These are phyloP conservation scores for Ramazzottius varieornatus DNA, from an alignment of 2,888 invertebrate species.

Conservation along the genomic window DNA sequence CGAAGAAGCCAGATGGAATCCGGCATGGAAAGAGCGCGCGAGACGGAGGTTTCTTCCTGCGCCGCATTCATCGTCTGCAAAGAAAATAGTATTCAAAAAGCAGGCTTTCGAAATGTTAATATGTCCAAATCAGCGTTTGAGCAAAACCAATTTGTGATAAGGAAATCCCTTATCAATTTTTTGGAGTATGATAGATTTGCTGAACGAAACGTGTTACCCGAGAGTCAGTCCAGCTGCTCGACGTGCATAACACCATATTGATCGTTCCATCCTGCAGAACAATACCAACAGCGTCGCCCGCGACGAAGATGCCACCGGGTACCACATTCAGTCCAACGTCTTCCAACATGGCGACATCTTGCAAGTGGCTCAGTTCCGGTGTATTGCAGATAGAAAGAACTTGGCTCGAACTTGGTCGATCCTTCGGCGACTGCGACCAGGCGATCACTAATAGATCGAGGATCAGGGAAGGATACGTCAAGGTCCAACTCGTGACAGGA, in stretches of 20 bases:
- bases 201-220: too few relatives aligned
- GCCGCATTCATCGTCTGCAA: too few relatives aligned
- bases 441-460: constrained; percentile 82
- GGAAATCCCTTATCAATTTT: background rate
- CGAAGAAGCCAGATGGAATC: background rate
- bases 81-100: too few relatives aligned
- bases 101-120: too few relatives aligned
- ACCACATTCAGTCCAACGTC: constrained; percentile 49
- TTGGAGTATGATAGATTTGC: too few relatives aligned
- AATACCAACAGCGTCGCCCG: constrained; percentile 66
- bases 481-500: constrained; percentile 35
- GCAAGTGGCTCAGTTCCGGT: constrained; percentile 68
- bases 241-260: background rate
- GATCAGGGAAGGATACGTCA: constrained; percentile 33
- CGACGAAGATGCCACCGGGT: constrained; percentile 66
- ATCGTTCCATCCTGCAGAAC: constrained; percentile 53
- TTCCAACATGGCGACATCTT: constrained; percentile 46
- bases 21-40: background rate
- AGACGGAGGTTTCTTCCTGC: background rate
- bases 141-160: background rate
- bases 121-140: too few relatives aligned
- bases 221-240: background rate
- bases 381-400: constrained; percentile 69
- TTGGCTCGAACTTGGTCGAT: constrained; percentile 74
- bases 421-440: constrained; percentile 53